A percentile compares a stretch with the other conserved stretches of the same genome.
Evolutionary conservation across 2,113 vertebrate genomes (phyloP).

Genomic region (Silurus glanis): DNA sequence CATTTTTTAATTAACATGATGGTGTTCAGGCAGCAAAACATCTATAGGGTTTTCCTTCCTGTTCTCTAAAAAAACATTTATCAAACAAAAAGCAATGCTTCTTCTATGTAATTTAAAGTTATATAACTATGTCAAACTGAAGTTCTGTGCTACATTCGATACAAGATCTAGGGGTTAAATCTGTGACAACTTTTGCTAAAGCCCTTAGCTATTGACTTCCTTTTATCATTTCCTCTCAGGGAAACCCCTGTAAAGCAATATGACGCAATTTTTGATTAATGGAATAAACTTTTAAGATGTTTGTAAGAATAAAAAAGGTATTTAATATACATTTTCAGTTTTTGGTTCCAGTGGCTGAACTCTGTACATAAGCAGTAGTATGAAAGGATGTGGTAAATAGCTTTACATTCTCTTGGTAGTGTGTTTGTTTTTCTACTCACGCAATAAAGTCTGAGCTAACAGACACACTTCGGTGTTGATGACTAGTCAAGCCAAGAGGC

Average conservation of each 20-base stretch:
- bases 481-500: too few relatives aligned
- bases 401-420: background rate
- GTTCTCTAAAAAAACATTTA: background rate
- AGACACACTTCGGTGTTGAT: background rate
- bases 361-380: background rate
- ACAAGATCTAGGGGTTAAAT: background rate
- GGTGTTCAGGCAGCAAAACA: background rate
- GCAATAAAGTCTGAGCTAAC: background rate
- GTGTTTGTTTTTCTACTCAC: background rate
- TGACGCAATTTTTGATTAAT: background rate
- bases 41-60: background rate
- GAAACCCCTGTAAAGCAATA: background rate
- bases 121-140: background rate
- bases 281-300: background rate
- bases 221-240: background rate
- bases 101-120: background rate
- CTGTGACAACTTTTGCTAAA: background rate
- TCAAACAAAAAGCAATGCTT: too few relatives aligned
- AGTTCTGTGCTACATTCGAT: background rate
- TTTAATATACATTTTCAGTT: background rate
- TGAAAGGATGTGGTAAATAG: background rate
- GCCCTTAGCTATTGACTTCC: background rate
- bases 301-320: background rate
- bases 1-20: background rate
- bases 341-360: background rate